Evolutionary conservation across 2,797 vertebrate genomes (phyloP).

Genomic region (Zonotrichia albicollis): DNA sequence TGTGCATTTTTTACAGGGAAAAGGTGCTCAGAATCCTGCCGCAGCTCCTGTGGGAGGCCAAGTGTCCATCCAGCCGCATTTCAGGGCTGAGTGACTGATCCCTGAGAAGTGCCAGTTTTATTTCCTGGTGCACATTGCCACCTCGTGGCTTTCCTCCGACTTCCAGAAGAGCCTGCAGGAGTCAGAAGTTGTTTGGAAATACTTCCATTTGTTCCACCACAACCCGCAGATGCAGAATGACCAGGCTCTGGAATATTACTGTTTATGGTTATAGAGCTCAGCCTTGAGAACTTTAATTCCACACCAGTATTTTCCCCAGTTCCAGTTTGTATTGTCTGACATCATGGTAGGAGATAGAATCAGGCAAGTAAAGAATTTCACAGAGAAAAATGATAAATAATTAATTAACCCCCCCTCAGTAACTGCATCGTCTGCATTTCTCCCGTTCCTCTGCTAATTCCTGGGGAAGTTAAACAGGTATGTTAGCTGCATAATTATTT

Average conservation of each 20-base stretch:
- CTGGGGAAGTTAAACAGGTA: conserved; percentile 55
- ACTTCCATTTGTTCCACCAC: background rate
- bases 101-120: background rate
- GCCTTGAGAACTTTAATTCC: background rate
- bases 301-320: rapidly evolving
- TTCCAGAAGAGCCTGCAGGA: background rate
- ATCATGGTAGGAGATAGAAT: rapidly evolving
- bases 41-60: background rate
- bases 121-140: conserved; percentile 75
- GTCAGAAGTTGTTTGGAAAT: background rate
- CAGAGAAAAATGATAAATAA: background rate
- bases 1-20: background rate
- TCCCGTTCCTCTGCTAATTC: conserved; percentile 31
- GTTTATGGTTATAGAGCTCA: background rate
- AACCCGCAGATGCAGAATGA: background rate
- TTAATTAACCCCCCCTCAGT: background rate
- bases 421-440: background rate
- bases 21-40: background rate
- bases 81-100: background rate
- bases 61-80: background rate
- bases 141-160: conserved; percentile 42
- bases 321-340: rapidly evolving
- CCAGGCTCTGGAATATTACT: background rate
- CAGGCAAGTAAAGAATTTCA: background rate
- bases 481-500: conserved; percentile 23